Evolutionary conservation across 2,797 vertebrate species (phyloP), one percentile per base, ranked within the genome.

Genomic region (Gila robusta): DNA sequence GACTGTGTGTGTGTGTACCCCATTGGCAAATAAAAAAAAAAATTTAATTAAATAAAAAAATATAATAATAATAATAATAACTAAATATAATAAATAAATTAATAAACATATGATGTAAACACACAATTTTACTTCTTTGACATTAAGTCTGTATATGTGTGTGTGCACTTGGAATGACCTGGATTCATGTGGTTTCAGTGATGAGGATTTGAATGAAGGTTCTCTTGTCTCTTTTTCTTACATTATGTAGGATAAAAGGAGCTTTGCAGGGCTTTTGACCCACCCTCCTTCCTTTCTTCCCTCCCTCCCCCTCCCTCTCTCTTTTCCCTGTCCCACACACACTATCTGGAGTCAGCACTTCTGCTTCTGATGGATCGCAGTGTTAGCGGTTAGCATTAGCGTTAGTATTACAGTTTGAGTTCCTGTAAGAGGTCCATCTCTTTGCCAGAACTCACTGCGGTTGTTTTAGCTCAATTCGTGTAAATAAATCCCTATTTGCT

Each of bases 321-420:
- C 62, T 85, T 73, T 76, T 79, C 74, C 39, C 23, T 82, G 66
- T 66, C 79, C 70, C 83, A 79, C 84, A 83, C 83, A 54, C 79
- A 79, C 67, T 59, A 39, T 86, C 85, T 88, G 23, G 89, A 93
- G 94, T 96, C 95, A 96, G 95, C 95, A 96, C 90, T 94, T 95
- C 92, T 93, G 90, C 85, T 89, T 87, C 92, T 95, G 94, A 96
- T 95, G 94, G 93, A 95, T 95, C 93, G 91, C 93, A 95, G 91
- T 91, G 91, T 94, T 94, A 87, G 83, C 85, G 76, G 91, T 94
- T 94, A 87, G 83, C 85, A 80, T 88, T 88, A 89, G 82, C 56
- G 70, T 87, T 86, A 88, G 85, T 86, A 71, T 87, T 87, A 81
- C 86, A 52, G 54, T 84, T 72, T 79, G 86, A 90, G 49, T 88